These are phyloP conservation scores for Ernsta delagoae DNA, from an alignment of 2,888 invertebrate genomes.

Conservation along the genomic window DNA sequence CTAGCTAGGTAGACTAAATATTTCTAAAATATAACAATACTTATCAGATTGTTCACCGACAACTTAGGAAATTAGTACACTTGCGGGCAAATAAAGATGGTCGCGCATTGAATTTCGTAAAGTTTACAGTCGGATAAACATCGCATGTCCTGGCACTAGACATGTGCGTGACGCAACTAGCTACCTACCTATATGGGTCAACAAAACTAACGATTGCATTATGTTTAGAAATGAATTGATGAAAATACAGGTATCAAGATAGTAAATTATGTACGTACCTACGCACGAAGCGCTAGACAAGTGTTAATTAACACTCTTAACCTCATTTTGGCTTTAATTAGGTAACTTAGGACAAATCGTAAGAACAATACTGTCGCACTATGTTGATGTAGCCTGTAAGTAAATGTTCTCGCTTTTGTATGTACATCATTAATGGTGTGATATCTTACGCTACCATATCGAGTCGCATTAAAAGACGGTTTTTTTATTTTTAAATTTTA, in stretches of 20 bases:
- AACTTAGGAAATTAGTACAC: not conserved
- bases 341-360: not conserved
- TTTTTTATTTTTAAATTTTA: too few relatives aligned
- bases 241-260: not conserved
- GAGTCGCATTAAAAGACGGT: too few relatives aligned
- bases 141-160: conserved; percentile 58
- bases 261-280: not conserved
- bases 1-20: too few relatives aligned
- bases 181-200: conserved; percentile 21
- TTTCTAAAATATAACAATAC: too few relatives aligned
- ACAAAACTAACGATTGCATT: conserved; percentile 18
- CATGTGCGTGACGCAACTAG: conserved; percentile 13
- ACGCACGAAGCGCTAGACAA: not conserved
- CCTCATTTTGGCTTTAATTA: not conserved
- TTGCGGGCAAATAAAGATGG: conserved; percentile 12
- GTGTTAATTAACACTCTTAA: not conserved
- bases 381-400: not conserved
- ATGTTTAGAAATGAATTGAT: conserved; percentile 10
- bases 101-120: conserved; percentile 38
- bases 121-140: conserved; percentile 64
- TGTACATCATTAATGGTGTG: too few relatives aligned
- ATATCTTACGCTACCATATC: too few relatives aligned
- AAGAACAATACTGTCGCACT: not conserved
- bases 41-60: too few relatives aligned
- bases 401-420: too few relatives aligned